These are phyloP conservation scores for Cephalopachus bancanus DNA, from an alignment of 2,797 vertebrate genomes.

Conservation along the genomic window DNA sequence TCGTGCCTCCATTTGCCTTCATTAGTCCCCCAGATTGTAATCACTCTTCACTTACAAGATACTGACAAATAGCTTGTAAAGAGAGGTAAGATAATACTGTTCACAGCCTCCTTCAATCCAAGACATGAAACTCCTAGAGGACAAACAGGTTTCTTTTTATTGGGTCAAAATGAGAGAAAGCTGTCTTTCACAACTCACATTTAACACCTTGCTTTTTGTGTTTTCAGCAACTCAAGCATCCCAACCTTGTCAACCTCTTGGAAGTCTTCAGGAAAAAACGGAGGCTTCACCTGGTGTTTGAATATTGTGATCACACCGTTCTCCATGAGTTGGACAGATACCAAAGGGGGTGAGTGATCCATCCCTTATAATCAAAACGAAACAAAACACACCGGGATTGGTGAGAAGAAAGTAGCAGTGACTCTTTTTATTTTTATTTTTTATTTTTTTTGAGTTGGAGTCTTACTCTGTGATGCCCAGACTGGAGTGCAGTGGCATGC, in stretches of 20 bases:
- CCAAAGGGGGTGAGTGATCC: slow-evolving; percentile 92
- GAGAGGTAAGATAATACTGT: background rate
- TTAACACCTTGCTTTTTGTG: slow-evolving; percentile 24
- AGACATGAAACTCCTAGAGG: background rate
- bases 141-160: background rate
- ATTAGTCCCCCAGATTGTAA: background rate
- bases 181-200: background rate
- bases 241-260: slow-evolving; percentile 96
- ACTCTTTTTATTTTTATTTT: background rate
- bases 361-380: background rate
- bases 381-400: background rate
- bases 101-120: background rate
- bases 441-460: too few species aligned
- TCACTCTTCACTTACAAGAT: background rate
- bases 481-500: too few species aligned
- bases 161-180: background rate
- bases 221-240: slow-evolving; percentile 96
- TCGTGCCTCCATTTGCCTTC: background rate
- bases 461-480: too few species aligned
- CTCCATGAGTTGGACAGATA: slow-evolving; percentile 96
- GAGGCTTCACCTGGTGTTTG: slow-evolving; percentile 97
- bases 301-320: slow-evolving; percentile 98
- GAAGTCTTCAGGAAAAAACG: slow-evolving; percentile 96
- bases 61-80: background rate
- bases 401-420: background rate